A percentile compares a stretch with the other conserved stretches of the same genome.
Evolutionary conservation across 1,140 invertebrate species (phyloP).

Genomic region (Drosophila sp.): DNA sequence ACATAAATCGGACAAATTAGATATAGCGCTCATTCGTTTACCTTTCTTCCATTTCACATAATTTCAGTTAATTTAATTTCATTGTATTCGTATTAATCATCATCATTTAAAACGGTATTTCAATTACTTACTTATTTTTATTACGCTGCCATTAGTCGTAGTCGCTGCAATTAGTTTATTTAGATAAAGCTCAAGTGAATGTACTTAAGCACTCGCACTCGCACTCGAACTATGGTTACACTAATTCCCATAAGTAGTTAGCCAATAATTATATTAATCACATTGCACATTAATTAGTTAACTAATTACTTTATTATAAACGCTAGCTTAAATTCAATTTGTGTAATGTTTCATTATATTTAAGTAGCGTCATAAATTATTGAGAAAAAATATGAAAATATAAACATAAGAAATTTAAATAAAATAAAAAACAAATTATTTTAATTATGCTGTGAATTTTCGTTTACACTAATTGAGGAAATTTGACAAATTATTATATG

Average conservation of each 20-base stretch:
- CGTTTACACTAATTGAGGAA: not conserved
- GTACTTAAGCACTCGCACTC: conserved; percentile 63
- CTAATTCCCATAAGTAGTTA: conserved; percentile 46
- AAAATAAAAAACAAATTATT: not conserved
- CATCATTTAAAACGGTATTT: conserved; percentile 26
- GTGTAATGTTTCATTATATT: conserved; percentile 1
- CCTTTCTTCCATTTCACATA: conserved; percentile 41
- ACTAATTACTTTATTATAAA: conserved; percentile 10
- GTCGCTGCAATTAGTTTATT: conserved; percentile 17
- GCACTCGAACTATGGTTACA: conserved; percentile 49
- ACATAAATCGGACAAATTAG: conserved; percentile 65
- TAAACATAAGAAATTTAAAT: not conserved
- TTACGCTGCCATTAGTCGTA: conserved; percentile 70
- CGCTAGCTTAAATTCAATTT: conserved; percentile 11
- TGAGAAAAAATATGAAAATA: not conserved
- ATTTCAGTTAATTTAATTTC: conserved; percentile 64
- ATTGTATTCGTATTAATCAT: conserved; percentile 48
- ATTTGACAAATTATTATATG: too few species aligned
- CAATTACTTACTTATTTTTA: conserved; percentile 28
- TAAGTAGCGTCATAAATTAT: conserved; percentile 13
- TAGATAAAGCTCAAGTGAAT: conserved; percentile 50
- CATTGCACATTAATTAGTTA: not conserved
- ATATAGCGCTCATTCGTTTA: conserved; percentile 40
- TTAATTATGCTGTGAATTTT: not conserved
- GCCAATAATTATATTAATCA: conserved; percentile 47